Base-by-base conservation (phyloP, 2,888 invertebrate genomes). In the Dioctria linearis region DNA sequence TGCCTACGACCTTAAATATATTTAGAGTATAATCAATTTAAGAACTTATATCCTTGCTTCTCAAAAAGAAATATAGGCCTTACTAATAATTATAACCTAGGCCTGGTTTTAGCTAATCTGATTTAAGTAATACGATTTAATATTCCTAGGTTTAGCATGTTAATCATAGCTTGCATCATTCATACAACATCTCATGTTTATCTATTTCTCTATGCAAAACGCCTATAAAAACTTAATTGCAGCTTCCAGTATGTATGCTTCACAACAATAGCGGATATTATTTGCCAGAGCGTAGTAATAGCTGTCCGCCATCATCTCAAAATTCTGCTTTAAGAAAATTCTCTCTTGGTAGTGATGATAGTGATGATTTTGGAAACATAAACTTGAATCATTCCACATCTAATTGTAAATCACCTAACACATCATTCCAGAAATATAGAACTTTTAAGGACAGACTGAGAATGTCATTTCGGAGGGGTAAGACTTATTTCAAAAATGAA, bases 391-490 rank as follows among this genome's bases (percentile, higher is more conserved):
- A 73, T 6, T 73, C 73, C n/a, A 73, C 73, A n/a, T 73, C 73
- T 57, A 73, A 73, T 59, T 73, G 73, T 57, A 73, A 73, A 42
- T 73, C 73, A 39, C 59, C 73, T n/a, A 73, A 73, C 57, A 73
- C 46, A 37, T 49, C 76, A 63, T 63, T 63, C 25, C 61, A 76
- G 49, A 85, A 84, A 11, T 88, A 86, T 80, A 85, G 85, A 37
- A 83, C 85, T 42, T 83, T 89, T 0, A 88, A 87, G 83, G 84
- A 86, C 69, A 86, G 86, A 51, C 73, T 89, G 54, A 86, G 87
- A 0, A 87, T 86, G 37, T 89, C 89, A 0, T 86, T 88, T 81
- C 86, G 87, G 67, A 87, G 85, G 81, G 85, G 88, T 51, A 87
- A 86, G 80, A 83, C 83, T 39, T 87, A 86, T 37, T 83, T 88